A percentile compares a stretch with the other conserved stretches of the same genome.
Evolutionary conservation across 2,888 invertebrate genomes (phyloP).

Genomic region (Heteromurus nitidus): DNA sequence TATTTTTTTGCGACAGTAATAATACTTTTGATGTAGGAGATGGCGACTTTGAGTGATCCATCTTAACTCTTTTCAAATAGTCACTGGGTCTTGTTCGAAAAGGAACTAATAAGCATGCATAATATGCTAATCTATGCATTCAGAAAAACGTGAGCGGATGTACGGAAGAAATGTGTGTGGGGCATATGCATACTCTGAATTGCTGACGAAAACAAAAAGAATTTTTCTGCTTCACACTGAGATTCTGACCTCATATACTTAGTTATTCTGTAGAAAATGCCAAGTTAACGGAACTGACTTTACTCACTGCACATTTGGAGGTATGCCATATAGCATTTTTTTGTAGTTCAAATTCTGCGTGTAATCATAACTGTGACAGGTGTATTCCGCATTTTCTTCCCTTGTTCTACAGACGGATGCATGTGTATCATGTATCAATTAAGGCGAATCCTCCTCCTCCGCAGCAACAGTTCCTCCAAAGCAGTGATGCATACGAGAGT

Average conservation of each 20-base stretch:
- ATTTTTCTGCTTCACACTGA: too few species aligned
- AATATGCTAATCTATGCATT: background rate
- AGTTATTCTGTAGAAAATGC: conserved; percentile 18
- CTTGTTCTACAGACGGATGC: too few species aligned
- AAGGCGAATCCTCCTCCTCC: conserved; percentile 11
- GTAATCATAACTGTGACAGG: too few species aligned
- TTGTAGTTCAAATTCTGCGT: too few species aligned
- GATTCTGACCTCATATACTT: conserved; percentile 21
- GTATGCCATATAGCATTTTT: too few species aligned
- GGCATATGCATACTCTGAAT: too few species aligned
- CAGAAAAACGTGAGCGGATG: too few species aligned
- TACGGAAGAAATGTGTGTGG: background rate
- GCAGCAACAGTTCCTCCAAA: background rate
- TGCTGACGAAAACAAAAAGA: too few species aligned
- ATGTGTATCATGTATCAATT: background rate
- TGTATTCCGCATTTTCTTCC: background rate
- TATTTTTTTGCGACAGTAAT: background rate
- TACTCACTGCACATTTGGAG: too few species aligned
- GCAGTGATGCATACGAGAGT: background rate
- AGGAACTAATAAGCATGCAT: conserved; percentile 6
- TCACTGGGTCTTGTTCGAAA: too few species aligned
- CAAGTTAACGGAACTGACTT: conserved; percentile 22
- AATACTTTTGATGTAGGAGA: background rate
- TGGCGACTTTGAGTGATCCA: background rate
- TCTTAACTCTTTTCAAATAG: too few species aligned